Evolutionary conservation across 2,113 vertebrate genomes (phyloP).

Genomic region (Naja naja): DNA sequence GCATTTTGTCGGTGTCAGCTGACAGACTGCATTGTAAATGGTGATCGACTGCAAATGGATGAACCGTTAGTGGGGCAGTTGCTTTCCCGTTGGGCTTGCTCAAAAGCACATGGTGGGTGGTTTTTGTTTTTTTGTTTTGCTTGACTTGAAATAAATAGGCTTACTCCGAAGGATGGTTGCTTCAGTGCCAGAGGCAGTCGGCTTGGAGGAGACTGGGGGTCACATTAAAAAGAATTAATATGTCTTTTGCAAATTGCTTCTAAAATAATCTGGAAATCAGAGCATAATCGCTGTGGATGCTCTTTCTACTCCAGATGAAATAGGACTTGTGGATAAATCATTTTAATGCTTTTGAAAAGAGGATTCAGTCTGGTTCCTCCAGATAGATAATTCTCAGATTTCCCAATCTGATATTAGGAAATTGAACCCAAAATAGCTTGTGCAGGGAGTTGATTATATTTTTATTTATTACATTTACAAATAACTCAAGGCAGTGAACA

Average conservation of each 20-base stretch:
- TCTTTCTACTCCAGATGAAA: background rate
- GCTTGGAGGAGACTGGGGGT: background rate
- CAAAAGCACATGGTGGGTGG: background rate
- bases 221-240: background rate
- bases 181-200: background rate
- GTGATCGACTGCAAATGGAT: background rate
- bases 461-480: background rate
- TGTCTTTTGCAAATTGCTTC: background rate
- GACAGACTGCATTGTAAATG: background rate
- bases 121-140: background rate
- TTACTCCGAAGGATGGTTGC: background rate
- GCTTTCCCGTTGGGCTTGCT: background rate
- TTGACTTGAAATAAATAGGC: background rate
- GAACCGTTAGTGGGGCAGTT: background rate
- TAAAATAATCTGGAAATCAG: background rate
- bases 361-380: background rate
- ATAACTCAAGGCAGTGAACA: background rate
- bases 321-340: background rate
- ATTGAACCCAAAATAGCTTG: background rate
- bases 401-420: background rate
- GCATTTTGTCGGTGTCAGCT: background rate
- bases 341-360: background rate
- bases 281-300: background rate
- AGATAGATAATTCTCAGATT: background rate
- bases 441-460: background rate